A percentile compares a stretch with the other conserved stretches of the same genome.
These are phyloP conservation scores for Brachionus manjavacas DNA, from an alignment of 1,140 invertebrate species.

Conservation along the genomic window DNA sequence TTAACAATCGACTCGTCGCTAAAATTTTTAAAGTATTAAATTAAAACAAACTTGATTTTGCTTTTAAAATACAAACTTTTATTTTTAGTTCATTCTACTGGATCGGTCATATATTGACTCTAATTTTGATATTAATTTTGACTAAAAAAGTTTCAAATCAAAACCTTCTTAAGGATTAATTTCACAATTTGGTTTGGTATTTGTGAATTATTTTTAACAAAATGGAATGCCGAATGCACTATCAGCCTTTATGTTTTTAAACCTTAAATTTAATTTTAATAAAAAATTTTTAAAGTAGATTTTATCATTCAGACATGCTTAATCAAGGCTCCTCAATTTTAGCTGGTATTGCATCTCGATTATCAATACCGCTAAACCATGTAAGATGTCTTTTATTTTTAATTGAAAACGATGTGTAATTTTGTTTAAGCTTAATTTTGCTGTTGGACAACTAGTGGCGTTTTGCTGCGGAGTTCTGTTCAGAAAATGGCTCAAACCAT, in stretches of 20 bases:
- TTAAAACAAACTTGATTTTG: neutral
- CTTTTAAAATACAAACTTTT: neutral
- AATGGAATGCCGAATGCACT: neutral
- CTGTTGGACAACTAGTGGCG: neutral
- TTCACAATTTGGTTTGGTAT: neutral
- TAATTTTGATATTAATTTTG: neutral
- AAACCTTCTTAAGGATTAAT: conserved; percentile 17
- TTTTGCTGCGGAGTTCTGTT: neutral
- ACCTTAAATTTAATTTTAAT: neutral
- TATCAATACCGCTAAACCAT: neutral
- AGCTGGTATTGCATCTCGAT: neutral
- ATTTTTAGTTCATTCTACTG: conserved; percentile 41
- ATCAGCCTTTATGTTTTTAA: neutral
- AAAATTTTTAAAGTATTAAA: conserved; percentile 17
- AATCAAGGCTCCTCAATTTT: neutral
- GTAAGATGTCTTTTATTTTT: neutral
- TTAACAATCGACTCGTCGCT: conserved; percentile 64
- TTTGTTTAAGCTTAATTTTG: conserved; percentile 23
- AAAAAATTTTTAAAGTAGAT: neutral
- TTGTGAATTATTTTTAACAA: neutral
- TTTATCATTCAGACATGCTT: neutral
- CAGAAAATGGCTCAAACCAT: neutral
- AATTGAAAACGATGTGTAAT: neutral
- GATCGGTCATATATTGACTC: conserved; percentile 17
- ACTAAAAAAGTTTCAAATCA: conserved; percentile 34